Percentiles rank a stretch among this genome's conserved stretches.
phyloP scores from a whole-genome alignment of 1,140 invertebrate species.

The Dinothrombium tinctorium region DNA sequence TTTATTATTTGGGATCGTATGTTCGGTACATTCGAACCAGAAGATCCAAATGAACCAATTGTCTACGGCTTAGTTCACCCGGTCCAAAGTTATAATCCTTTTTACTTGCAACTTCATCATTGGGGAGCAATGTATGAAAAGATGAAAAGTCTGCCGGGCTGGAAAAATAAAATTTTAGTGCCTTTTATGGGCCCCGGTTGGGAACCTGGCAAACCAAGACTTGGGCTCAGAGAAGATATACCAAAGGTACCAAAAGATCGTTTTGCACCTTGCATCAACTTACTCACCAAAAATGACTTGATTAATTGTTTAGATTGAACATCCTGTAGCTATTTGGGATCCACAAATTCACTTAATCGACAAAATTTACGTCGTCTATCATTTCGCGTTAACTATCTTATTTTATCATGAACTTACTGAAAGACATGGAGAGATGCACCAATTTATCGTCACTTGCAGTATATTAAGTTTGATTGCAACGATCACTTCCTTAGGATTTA shows the following conservation, averaged over 20 bases:
- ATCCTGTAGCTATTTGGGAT: slow-evolving; percentile 11
- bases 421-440: slow-evolving; percentile 1
- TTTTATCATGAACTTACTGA: slow-evolving; percentile 13
- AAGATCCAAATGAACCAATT: slow-evolving; percentile 38
- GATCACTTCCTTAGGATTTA: slow-evolving; percentile 9
- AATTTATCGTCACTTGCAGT: slow-evolving; percentile 5
- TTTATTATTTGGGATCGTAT: slow-evolving; percentile 34
- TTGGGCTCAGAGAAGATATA: slow-evolving; percentile 49
- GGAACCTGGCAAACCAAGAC: slow-evolving; percentile 49
- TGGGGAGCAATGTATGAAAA: slow-evolving; percentile 32
- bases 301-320: slow-evolving; percentile 14
- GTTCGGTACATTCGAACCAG: slow-evolving; percentile 30
- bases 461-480: slow-evolving; percentile 6
- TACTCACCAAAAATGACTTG: neutral
- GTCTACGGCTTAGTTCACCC: slow-evolving; percentile 60
- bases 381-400: slow-evolving; percentile 9
- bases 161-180: slow-evolving; percentile 35
- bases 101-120: slow-evolving; percentile 49
- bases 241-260: slow-evolving; percentile 32
- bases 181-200: slow-evolving; percentile 67
- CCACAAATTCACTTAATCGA: slow-evolving; percentile 5
- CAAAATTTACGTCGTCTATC: slow-evolving; percentile 12
- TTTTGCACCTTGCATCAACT: neutral
- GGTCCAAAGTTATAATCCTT: slow-evolving; percentile 47
- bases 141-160: slow-evolving; percentile 26